These are phyloP conservation scores for Copidosoma floridanum DNA, from an alignment of 1,140 invertebrate genomes.

Conservation along the genomic window DNA sequence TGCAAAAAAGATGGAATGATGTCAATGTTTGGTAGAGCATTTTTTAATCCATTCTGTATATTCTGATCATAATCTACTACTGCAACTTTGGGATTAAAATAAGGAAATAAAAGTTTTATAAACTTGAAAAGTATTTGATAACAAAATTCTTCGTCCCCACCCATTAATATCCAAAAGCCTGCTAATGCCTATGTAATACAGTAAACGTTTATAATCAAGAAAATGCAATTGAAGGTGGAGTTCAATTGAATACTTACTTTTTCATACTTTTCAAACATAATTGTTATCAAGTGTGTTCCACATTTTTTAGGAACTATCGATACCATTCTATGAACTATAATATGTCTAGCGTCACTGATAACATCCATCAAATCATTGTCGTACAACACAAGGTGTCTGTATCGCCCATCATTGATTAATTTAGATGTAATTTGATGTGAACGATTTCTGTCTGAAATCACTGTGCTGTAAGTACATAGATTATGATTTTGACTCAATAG, in stretches of 20 bases:
- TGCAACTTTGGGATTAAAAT: not conserved
- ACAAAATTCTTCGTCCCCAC: not conserved
- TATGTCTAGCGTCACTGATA: not conserved
- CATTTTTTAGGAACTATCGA: not conserved
- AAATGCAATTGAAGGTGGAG: not conserved
- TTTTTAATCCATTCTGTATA: too few species aligned
- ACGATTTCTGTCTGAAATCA: not conserved
- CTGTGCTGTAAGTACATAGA: too few species aligned
- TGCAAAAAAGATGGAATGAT: too few species aligned
- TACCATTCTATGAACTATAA: not conserved
- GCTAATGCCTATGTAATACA: not conserved
- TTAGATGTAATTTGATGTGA: not conserved
- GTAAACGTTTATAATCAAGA: not conserved
- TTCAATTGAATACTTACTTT: too few species aligned
- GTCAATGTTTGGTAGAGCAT: too few species aligned
- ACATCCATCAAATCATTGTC: not conserved
- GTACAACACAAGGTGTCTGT: not conserved
- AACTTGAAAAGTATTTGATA: not conserved
- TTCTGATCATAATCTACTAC: too few species aligned
- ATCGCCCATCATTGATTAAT: not conserved
- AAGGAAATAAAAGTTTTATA: not conserved
- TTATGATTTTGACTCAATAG: too few species aligned
- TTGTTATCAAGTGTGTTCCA: not conserved
- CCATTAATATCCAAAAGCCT: not conserved
- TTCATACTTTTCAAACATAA: not conserved